Conservation (phyloP, 2,888 invertebrate genomes). For the Cataglyphis altisquamis region DNA sequence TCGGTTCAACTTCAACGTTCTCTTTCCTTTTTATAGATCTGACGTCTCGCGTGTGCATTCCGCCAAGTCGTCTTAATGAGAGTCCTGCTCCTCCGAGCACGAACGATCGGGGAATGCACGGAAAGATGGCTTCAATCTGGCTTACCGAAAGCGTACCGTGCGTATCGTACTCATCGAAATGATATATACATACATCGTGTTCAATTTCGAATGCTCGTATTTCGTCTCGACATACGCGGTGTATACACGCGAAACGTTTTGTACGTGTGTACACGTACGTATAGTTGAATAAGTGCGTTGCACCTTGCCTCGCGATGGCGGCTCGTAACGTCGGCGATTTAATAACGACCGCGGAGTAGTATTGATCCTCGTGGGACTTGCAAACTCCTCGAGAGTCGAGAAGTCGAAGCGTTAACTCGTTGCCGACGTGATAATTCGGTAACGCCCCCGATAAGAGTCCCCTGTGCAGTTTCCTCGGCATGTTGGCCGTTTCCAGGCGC, state of each 20-base stretch:
- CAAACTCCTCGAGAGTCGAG: constrained; percentile 40
- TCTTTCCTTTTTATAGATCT: constrained; percentile 46
- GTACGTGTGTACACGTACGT: constrained; percentile 22
- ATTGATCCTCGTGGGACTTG: constrained; percentile 70
- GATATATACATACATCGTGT: constrained; percentile 70
- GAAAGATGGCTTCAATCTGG: constrained; percentile 53
- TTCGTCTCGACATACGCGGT: constrained; percentile 58
- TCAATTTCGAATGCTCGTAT: constrained; percentile 80
- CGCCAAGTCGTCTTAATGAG: constrained; percentile 50
- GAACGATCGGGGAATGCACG: constrained; percentile 41
- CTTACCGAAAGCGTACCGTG: constrained; percentile 54
- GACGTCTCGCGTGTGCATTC: constrained; percentile 49
- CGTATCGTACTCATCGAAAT: constrained; percentile 40
- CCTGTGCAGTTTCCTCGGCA: constrained; percentile 31
- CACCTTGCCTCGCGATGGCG: constrained; percentile 53
- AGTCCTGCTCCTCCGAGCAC: constrained; percentile 40
- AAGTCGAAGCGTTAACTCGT: constrained; percentile 60
- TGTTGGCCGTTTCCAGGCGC: background rate
- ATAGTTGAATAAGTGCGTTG: constrained; percentile 54
- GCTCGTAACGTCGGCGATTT: constrained; percentile 72
- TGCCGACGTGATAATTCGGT: constrained; percentile 67
- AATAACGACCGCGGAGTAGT: constrained; percentile 70
- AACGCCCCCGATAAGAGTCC: constrained; percentile 59
- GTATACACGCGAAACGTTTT: constrained; percentile 15
- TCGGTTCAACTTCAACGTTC: constrained; percentile 36